Base-by-base conservation (phyloP, 2,797 vertebrate species). In the Danio jaintianensis region DNA sequence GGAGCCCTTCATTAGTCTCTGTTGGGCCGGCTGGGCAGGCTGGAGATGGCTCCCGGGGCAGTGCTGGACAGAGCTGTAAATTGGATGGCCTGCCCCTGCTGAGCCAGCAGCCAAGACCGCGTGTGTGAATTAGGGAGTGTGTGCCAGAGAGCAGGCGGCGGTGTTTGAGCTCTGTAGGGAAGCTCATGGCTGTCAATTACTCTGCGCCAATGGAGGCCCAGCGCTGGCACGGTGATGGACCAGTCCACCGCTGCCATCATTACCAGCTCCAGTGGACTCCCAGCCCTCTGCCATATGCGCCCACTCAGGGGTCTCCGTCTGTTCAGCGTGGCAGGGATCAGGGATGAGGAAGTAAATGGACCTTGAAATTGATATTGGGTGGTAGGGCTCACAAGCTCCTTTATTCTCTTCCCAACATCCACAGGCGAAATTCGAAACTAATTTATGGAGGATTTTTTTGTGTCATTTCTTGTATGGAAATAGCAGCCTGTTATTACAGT, bases 331-430 rank as follows among this genome's bases (percentile, higher is more conserved):
- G 81, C 79, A 78, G 81, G 81, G 83, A 86, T 81, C 79, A 79
- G 75, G 83, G 84, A 86, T 82, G 85, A 85, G 77, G 85, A 80
- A 81, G 83, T 83, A 85, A 86, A 86, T 86, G 85, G 85, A 86
- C 85, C 85, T 86, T 86, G 83, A 86, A 86, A 86, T 86, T 86
- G 85, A 86, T 86, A 86, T 86, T 83, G 85, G 83, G 83, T 82
- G 79, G 83, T 80, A 86, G 83, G 83, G 75, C 79, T 81, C 81
- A 75, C 81, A 58, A 86, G 79, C 81, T 83, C 79, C 75, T 82
- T 81, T 80, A 80, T 80, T 73, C 55, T 40, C 72, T 75, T 76
- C 80, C 83, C 48, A 79, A 83, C 82, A 81, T 83, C 85, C 79
- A 86, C 81, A 75, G 83, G 83, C 75, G 15, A 83, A 81, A 79